These are phyloP conservation scores for Odontamblyopus lacepedii DNA, from an alignment of 2,797 vertebrate species.

Conservation along the genomic window DNA sequence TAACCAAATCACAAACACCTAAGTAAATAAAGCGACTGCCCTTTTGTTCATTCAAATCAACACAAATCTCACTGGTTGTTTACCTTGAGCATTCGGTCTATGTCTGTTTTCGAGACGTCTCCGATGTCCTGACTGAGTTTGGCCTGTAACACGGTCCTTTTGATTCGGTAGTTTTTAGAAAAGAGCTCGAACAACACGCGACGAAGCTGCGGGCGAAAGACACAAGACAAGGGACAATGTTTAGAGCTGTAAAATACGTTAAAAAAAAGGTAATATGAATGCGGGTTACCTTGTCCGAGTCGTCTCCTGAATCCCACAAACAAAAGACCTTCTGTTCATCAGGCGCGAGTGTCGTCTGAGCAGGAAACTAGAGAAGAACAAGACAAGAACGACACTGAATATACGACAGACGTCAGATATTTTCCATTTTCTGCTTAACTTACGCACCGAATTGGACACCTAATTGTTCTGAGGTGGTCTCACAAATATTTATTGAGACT, in stretches of 20 bases:
- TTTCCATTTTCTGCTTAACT: too few species aligned
- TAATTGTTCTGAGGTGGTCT: too few species aligned
- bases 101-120: conserved; percentile 86
- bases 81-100: conserved; percentile 94
- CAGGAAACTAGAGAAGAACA: conserved; percentile 85
- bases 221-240: neutral
- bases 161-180: conserved; percentile 89
- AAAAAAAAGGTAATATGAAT: neutral
- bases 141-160: conserved; percentile 84
- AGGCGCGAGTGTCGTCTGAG: conserved; percentile 87
- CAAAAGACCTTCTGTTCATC: conserved; percentile 98
- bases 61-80: neutral
- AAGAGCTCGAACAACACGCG: conserved; percentile 93
- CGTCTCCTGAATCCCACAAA: conserved; percentile 93
- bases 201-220: conserved; percentile 79
- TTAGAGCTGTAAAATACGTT: neutral
- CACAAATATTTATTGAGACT: too few species aligned
- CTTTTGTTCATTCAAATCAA: too few species aligned
- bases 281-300: conserved; percentile 87
- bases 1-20: too few species aligned
- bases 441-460: too few species aligned
- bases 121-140: conserved; percentile 88
- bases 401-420: neutral
- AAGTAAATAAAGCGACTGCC: too few species aligned
- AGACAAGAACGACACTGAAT: neutral